Base-by-base conservation (phyloP, 2,797 vertebrate genomes). In the Lagocephalus sceleratus region DNA sequence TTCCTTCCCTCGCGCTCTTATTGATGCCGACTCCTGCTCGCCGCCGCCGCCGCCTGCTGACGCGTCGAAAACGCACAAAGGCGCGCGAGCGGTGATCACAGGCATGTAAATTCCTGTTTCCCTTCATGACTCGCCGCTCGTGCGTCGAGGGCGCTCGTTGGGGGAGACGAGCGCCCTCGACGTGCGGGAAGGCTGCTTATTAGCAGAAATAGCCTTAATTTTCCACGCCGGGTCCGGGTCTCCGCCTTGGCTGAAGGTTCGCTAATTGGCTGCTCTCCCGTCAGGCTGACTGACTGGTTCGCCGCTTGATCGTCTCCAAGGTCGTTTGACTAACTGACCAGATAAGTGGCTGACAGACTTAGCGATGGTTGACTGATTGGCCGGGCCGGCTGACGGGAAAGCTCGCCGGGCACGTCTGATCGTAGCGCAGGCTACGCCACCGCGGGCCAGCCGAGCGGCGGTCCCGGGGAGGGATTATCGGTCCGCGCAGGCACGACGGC, bases 321-420 rank as follows among this genome's bases (percentile, higher is more conserved):
- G 78, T 83, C 57, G 49, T 71, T 65, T 85, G 75, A 74, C 76
- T 81, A 84, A 85, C 79, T 75, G 75, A 76, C 77, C 73, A 78
- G 74, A 82, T 85, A 83, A 85, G 67, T 63, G 73, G 73, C 66
- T 79, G 79, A 76, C 73, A 84, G 80, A 57, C 76, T 84, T 81
- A 81, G 75, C 58, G 61, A 70, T 60, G 75, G 66, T 51, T 68
- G 71, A 76, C 66, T 62, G 78, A 74, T 51, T 78, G 60, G 61
- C 57, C n/a, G 14, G 57, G 60, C 70, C 67, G 73, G 63, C 66
- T 79, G 73, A 82, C 69, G 63, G 73, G 72, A 76, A 47, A 60
- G 66, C 71, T 73, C 58, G 20, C 59, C 65, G 76, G 58, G 72
- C 64, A 32, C 56, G 62, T 52, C 61, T 63, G 49, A 57, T 68